These are phyloP conservation scores for Podiceps cristatus DNA, from an alignment of 2,113 vertebrate species.

Conservation along the genomic window DNA sequence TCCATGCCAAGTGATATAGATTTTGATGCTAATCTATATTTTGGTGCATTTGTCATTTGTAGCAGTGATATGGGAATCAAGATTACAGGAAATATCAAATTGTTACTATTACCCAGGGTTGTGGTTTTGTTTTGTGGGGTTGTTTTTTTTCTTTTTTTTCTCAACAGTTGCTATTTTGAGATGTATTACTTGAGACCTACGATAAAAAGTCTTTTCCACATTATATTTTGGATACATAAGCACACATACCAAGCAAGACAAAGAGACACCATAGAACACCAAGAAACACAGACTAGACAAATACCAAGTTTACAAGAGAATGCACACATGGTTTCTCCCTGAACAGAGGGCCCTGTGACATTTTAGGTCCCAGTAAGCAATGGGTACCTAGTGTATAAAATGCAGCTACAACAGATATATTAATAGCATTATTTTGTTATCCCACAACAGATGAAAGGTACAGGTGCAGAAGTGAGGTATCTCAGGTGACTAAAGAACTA, in stretches of 20 bases:
- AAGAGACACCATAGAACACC: background rate
- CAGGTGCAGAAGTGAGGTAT: background rate
- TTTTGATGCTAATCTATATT: background rate
- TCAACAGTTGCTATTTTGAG: background rate
- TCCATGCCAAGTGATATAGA: background rate
- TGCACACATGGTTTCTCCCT: background rate
- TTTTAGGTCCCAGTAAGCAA: background rate
- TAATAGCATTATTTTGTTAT: background rate
- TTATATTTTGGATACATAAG: background rate
- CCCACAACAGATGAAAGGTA: background rate
- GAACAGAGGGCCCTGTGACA: background rate
- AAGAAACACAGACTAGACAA: background rate
- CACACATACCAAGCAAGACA: background rate
- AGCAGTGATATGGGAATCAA: background rate
- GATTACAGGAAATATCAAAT: background rate
- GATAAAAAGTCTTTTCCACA: background rate
- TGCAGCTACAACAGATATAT: background rate
- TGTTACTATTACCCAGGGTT: too few species aligned
- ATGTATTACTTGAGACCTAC: rapidly evolving
- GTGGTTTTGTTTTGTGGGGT: too few species aligned
- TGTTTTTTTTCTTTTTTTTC: too few species aligned
- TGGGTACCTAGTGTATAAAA: background rate
- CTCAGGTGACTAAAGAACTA: background rate
- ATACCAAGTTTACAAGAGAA: background rate
- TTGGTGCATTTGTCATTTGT: background rate